These are phyloP conservation scores for Thinocorus orbignyianus DNA, from an alignment of 2,113 vertebrate species.

Conservation along the genomic window DNA sequence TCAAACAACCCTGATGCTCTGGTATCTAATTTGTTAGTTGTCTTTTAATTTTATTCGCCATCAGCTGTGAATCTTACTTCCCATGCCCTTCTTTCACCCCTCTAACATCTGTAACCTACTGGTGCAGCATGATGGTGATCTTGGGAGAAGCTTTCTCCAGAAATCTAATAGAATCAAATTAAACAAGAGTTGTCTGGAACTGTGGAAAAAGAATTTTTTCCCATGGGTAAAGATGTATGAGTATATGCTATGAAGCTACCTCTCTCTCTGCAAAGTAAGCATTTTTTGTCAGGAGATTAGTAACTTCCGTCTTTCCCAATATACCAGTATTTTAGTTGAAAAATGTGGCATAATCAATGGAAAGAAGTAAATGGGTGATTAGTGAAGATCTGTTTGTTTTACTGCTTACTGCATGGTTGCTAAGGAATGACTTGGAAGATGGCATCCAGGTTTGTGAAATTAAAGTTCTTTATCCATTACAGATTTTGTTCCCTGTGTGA, in stretches of 20 bases:
- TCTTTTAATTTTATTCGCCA: neutral
- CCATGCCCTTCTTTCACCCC: neutral
- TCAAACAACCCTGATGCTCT: neutral
- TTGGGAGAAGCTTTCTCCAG: neutral
- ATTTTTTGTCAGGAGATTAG: neutral
- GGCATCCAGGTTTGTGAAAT: conserved; percentile 11
- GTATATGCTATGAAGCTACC: neutral
- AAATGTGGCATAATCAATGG: neutral
- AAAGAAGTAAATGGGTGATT: neutral
- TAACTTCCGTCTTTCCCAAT: neutral
- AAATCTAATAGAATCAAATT: neutral
- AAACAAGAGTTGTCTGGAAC: neutral
- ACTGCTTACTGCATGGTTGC: neutral
- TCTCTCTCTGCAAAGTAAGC: neutral
- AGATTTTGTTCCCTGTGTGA: conserved; percentile 30
- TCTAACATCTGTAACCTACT: neutral
- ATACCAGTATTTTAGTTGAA: neutral
- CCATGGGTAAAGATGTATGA: neutral
- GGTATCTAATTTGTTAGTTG: neutral
- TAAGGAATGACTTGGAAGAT: neutral
- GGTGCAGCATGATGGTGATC: neutral
- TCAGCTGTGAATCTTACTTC: neutral
- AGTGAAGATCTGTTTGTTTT: neutral
- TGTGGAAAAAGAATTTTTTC: neutral
- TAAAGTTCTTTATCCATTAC: conserved; percentile 8